Conservation (phyloP, 92 coral and sea anemone genomes). For the Hydrozoanthus gracilis region DNA sequence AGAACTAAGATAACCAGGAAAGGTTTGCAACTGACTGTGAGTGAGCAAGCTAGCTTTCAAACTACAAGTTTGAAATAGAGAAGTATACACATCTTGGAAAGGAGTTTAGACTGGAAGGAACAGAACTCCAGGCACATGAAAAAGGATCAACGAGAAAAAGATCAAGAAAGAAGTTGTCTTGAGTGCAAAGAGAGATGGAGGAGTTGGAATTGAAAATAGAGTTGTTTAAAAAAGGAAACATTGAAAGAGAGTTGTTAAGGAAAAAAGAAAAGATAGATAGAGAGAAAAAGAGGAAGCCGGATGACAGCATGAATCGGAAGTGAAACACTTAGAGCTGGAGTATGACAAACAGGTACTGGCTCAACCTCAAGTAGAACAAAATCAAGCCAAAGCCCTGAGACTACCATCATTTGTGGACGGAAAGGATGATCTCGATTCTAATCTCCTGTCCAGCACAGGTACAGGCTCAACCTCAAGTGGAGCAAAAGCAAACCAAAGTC, state of each 20-base stretch:
- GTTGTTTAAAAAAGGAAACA: too few relatives aligned
- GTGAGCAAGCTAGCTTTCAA: too few relatives aligned
- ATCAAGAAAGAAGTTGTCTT: slow-evolving; percentile 10
- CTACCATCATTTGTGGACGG: slow-evolving; percentile 68
- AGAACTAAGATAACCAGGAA: too few relatives aligned
- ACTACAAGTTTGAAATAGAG: neutral
- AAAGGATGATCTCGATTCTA: slow-evolving; percentile 62
- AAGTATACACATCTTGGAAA: neutral
- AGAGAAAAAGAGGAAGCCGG: neutral
- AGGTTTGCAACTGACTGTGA: too few relatives aligned
- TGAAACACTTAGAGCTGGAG: neutral
- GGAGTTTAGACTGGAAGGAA: neutral
- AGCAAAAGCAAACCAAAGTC: slow-evolving; percentile 31
- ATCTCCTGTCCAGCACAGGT: slow-evolving; percentile 23
- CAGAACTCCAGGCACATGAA: neutral
- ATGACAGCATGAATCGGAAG: neutral
- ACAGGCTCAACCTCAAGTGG: too few relatives aligned
- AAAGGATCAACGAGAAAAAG: slow-evolving; percentile 4
- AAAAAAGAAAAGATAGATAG: too few relatives aligned
- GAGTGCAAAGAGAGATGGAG: slow-evolving; percentile 31
- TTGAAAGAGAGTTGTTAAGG: too few relatives aligned
- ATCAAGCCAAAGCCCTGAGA: slow-evolving; percentile 56
- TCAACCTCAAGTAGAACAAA: neutral
- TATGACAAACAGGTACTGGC: too few relatives aligned
- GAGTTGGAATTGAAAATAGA: neutral